Evolutionary conservation across 2,888 invertebrate species (phyloP).

Genomic region (Cistogaster globosa): DNA sequence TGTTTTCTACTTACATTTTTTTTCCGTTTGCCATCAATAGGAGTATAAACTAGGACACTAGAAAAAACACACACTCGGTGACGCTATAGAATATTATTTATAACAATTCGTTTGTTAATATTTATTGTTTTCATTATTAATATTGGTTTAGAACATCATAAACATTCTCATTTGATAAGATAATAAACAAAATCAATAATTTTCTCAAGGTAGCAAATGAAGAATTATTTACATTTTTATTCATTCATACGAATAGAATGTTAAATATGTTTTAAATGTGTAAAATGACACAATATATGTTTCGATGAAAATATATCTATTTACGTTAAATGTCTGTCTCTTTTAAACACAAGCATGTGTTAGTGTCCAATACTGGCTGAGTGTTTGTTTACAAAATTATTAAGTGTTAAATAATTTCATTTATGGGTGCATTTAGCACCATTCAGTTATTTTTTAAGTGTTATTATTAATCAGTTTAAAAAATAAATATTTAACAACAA

Average conservation of each 20-base stretch:
- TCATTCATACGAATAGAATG: slow-evolving; percentile 28
- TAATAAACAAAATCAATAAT: slow-evolving; percentile 60
- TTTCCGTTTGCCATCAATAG: slow-evolving; percentile 1
- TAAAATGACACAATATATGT: too few relatives aligned
- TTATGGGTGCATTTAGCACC: slow-evolving; percentile 53
- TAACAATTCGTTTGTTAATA: slow-evolving; percentile 49
- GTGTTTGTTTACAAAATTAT: slow-evolving; percentile 35
- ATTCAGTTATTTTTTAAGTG: slow-evolving; percentile 29
- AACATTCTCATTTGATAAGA: slow-evolving; percentile 61
- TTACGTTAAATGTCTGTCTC: background rate
- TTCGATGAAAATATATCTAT: slow-evolving; percentile 54
- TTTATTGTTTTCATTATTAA: slow-evolving; percentile 35
- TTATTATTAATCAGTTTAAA: slow-evolving; percentile 52
- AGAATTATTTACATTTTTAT: slow-evolving; percentile 17
- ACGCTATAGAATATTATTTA: slow-evolving; percentile 23
- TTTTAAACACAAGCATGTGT: background rate
- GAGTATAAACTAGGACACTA: slow-evolving; percentile 45
- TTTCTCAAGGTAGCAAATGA: slow-evolving; percentile 60
- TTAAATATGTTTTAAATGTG: slow-evolving; percentile 27
- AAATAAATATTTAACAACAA: slow-evolving; percentile 46
- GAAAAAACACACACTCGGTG: slow-evolving; percentile 8
- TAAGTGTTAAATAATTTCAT: too few relatives aligned
- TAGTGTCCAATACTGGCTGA: slow-evolving; percentile 3
- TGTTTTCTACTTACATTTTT: background rate
- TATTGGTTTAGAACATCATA: slow-evolving; percentile 43